Evolutionary conservation across 53 echinoderm and acorn worm genomes (phyloP), one percentile per base, ranked within the genome.

Genomic region (Luidia sarsii): DNA sequence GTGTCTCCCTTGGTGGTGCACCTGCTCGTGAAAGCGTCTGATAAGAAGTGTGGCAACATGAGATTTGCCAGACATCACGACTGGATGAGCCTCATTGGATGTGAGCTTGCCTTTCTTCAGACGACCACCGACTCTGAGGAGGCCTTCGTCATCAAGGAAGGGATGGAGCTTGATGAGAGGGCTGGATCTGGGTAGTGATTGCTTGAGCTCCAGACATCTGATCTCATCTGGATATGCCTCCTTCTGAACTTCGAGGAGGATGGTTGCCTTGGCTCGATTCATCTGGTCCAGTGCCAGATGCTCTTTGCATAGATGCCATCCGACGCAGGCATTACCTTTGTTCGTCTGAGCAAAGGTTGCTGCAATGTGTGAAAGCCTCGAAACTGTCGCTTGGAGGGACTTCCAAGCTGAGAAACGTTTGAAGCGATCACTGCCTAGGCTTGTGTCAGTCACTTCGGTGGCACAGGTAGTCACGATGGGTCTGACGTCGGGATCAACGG

Each of bases 1-100:
- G 33, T 80, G 84, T 69, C 88, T 34, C 8, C 84, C 89, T 24
- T 84, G 89, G 49, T 85, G 84, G 5, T 36, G 46, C 7, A 75
- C 46, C 11, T 30, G 19, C 13, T 80, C 39, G 33, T 89, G 89
- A 19, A 57, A 69, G 68, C 85, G 83, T 27, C 61, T 56, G 59
- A 80, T 83, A 31, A 85, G 31, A 22, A 83, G 64, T 7, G 54
- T 48, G 5, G 75, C 38, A 33, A 84, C 62, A 49, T 89, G 85
- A 23, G 46, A 64, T 31, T 89, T 70, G 39, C 48, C 57, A 3
- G 83, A 83, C 3, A 89, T 46, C 10, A 88, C 39, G 1, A 68
- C 22, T 22, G 89, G 89, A 31, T 89, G 89, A 5, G 24, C 27
- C 1, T 52, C 67, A 24, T 19, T 38, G 16, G 45, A 14, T 0